These are phyloP conservation scores for Clarias magur DNA, from an alignment of 2,113 vertebrate genomes.

Conservation along the genomic window DNA sequence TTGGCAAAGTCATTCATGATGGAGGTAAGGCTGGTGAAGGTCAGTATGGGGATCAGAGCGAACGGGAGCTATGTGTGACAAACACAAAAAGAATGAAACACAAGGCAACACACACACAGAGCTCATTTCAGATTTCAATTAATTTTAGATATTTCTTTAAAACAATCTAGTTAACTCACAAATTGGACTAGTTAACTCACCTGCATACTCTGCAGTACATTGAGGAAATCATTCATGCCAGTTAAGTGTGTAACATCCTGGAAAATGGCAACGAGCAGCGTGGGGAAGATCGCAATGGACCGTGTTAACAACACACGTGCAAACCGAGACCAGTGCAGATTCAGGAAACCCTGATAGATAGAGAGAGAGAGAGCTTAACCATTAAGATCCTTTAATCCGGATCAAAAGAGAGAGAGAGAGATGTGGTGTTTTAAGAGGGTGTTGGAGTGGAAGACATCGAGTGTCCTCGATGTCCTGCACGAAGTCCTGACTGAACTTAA, in stretches of 20 bases:
- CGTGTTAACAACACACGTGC: constrained; percentile 88
- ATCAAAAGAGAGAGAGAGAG: too few species aligned
- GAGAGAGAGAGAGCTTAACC: background rate
- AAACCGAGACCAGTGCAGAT: constrained; percentile 92
- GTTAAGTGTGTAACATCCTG: constrained; percentile 86
- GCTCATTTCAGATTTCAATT: too few species aligned
- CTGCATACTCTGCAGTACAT: constrained; percentile 94
- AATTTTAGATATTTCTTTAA: too few species aligned
- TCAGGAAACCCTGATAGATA: constrained; percentile 83
- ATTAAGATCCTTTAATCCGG: too few species aligned
- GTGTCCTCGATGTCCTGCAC: too few species aligned
- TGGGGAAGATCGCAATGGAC: constrained; percentile 87
- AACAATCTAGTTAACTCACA: background rate
- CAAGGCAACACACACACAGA: background rate
- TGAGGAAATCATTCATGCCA: constrained; percentile 94
- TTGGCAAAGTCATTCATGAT: constrained; percentile 94
- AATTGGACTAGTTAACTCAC: constrained; percentile 60
- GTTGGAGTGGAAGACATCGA: too few species aligned
- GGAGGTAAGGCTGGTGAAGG: constrained; percentile 87
- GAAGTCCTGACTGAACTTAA: too few species aligned
- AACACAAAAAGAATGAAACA: background rate
- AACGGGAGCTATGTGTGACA: constrained; percentile 84
- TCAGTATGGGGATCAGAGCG: constrained; percentile 92
- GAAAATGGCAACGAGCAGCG: constrained; percentile 87
- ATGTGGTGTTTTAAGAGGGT: too few species aligned